Evolutionary conservation across 2,113 vertebrate genomes (phyloP).

Genomic region (Tragelaphus scriptus): DNA sequence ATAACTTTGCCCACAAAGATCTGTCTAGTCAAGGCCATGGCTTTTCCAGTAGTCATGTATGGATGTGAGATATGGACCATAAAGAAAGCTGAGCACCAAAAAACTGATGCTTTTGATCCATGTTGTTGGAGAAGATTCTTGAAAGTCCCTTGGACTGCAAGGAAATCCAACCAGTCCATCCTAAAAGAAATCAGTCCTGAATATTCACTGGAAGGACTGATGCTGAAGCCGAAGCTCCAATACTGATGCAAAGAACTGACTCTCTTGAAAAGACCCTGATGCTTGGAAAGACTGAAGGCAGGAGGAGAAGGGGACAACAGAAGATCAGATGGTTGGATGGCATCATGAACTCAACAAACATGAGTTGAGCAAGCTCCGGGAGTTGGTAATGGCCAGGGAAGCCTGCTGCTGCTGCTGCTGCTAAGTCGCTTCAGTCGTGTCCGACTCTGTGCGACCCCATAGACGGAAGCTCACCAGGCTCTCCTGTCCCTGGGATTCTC

Average conservation of each 20-base stretch:
- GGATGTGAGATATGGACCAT: background rate
- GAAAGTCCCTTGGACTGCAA: background rate
- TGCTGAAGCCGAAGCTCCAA: background rate
- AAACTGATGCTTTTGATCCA: background rate
- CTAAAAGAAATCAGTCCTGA: background rate
- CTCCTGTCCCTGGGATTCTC: too few species aligned
- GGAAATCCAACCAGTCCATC: background rate
- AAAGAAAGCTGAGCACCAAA: background rate
- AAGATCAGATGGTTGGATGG: too few species aligned
- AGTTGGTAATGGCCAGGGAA: too few species aligned
- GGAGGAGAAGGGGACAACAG: too few species aligned
- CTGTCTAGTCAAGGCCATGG: background rate
- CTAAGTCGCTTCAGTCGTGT: too few species aligned
- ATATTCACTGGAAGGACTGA: background rate
- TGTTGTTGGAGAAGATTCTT: background rate
- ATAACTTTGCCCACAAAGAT: background rate
- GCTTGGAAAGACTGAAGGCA: too few species aligned
- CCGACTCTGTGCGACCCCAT: too few species aligned
- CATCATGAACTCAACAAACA: too few species aligned
- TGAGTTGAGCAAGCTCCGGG: too few species aligned
- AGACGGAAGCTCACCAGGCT: too few species aligned
- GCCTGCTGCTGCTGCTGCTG: too few species aligned
- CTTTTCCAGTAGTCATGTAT: background rate
- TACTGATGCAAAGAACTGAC: background rate
- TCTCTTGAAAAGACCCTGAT: background rate